These are phyloP conservation scores for Nezara viridula DNA, from an alignment of 2,888 invertebrate genomes.

Conservation along the genomic window DNA sequence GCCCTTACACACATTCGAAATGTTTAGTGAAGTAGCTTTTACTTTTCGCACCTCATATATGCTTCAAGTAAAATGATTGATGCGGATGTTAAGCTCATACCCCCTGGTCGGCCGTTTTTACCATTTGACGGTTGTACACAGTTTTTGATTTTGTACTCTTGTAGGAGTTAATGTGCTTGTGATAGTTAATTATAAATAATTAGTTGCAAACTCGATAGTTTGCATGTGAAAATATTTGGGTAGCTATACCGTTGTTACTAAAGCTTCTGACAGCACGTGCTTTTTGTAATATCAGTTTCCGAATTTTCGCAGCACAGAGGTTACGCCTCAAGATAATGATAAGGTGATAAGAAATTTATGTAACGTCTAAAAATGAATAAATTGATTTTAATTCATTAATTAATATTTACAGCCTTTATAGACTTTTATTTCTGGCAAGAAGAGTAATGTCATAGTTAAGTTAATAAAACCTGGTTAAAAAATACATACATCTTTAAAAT, in stretches of 20 bases:
- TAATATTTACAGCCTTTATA: neutral
- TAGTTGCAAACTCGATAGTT: neutral
- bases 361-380: slow-evolving; percentile 7
- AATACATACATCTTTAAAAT: neutral
- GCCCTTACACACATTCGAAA: neutral
- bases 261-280: neutral
- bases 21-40: neutral
- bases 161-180: neutral
- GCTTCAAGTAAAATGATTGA: neutral
- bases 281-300: neutral
- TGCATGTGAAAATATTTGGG: neutral
- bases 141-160: neutral
- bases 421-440: neutral
- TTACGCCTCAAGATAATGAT: slow-evolving; percentile 19
- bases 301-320: neutral
- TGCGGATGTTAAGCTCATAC: neutral
- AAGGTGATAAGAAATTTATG: neutral
- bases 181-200: neutral
- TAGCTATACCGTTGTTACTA: neutral
- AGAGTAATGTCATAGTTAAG: neutral
- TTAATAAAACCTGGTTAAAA: neutral
- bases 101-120: neutral
- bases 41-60: neutral
- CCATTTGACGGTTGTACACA: neutral
- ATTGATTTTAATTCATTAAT: neutral